Evolutionary conservation across 2,888 invertebrate genomes (phyloP).

Genomic region (Cetonia aurata): DNA sequence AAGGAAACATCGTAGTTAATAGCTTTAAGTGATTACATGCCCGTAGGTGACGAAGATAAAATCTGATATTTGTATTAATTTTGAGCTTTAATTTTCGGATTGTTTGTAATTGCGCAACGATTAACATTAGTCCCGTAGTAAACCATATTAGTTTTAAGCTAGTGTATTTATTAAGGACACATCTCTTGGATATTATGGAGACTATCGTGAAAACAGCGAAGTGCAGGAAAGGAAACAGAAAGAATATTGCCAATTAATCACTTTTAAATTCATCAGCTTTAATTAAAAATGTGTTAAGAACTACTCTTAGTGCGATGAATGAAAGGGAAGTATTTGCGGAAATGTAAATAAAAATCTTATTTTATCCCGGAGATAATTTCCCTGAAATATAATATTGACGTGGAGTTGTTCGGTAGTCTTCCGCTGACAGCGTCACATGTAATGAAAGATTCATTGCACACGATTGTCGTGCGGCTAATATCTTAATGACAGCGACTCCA

Average conservation of each 20-base stretch:
- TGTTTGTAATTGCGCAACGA: constrained; percentile 22
- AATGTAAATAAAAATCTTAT: background rate
- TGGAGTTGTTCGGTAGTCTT: constrained; percentile 15
- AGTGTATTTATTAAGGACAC: too few relatives aligned
- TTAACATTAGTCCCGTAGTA: background rate
- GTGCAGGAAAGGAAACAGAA: too few relatives aligned
- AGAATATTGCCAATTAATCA: too few relatives aligned
- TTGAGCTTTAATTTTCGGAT: constrained; percentile 13
- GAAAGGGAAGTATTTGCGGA: background rate
- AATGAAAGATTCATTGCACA: constrained; percentile 37
- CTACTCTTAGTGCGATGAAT: background rate
- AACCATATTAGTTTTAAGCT: too few relatives aligned
- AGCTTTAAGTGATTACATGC: constrained; percentile 34
- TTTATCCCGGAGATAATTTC: background rate
- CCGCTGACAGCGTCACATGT: constrained; percentile 30
- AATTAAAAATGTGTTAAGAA: background rate
- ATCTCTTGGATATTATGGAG: too few relatives aligned
- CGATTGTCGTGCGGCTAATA: constrained; percentile 16
- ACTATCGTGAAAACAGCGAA: too few relatives aligned
- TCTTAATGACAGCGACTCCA: constrained; percentile 18
- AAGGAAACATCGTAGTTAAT: constrained; percentile 30
- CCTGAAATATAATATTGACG: background rate
- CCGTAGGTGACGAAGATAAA: constrained; percentile 31
- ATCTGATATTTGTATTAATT: constrained; percentile 23
- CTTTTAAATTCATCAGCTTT: too few relatives aligned